A percentile compares a stretch with the other conserved stretches of the same genome.
Evolutionary conservation across 2,113 vertebrate species (phyloP).

Genomic region (Echinops telfairi): DNA sequence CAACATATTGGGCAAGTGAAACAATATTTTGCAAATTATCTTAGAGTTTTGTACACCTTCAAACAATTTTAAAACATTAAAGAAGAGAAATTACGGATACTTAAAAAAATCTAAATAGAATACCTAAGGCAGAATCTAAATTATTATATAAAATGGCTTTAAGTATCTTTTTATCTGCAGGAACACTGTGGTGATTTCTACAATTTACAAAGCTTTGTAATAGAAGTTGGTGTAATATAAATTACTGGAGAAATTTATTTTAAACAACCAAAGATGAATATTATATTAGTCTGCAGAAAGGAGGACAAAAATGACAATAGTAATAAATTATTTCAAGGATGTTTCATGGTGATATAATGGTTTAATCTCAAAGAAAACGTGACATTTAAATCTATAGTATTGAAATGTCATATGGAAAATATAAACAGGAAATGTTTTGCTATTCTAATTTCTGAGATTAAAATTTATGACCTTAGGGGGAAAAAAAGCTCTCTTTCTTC

Average conservation of each 20-base stretch:
- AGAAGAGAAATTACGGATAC: not conserved
- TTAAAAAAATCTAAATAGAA: not conserved
- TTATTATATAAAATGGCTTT: not conserved
- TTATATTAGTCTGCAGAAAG: not conserved
- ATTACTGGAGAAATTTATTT: conserved; percentile 33
- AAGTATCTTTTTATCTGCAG: not conserved
- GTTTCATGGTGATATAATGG: not conserved
- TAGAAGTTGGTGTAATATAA: conserved; percentile 7
- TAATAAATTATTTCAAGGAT: conserved; percentile 5
- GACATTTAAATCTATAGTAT: not conserved
- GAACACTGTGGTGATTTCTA: not conserved
- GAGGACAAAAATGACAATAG: not conserved
- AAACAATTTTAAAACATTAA: not conserved
- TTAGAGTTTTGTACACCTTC: not conserved
- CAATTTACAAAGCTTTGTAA: not conserved
- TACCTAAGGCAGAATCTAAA: not conserved
- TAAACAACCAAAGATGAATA: not conserved
- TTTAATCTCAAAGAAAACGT: not conserved
- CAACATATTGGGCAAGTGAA: no score
- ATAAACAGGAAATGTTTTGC: not conserved
- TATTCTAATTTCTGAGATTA: not conserved
- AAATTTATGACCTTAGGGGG: not conserved
- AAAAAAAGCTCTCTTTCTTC: not conserved
- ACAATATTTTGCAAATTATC: no score
- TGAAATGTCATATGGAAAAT: not conserved